A percentile compares a stretch with the other conserved stretches of the same genome.
phyloP scores from a whole-genome alignment of 2,113 vertebrate species.

The Ceuthmochares aereus region DNA sequence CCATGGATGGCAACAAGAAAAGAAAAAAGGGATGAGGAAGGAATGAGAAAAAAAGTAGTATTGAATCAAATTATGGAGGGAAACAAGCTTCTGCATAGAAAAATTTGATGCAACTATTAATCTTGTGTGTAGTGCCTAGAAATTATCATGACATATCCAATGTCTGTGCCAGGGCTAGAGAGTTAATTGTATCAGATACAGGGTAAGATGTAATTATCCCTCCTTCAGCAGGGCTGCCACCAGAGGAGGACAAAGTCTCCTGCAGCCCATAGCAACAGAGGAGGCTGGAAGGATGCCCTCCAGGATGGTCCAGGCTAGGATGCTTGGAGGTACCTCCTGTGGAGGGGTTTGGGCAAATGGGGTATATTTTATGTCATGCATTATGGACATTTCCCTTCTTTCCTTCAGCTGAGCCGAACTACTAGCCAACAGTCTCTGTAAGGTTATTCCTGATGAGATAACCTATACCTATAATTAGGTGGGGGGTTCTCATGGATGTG shows the following conservation, averaged over 20 bases:
- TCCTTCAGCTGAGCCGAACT: neutral
- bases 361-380: neutral
- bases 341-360: neutral
- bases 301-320: neutral
- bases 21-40: neutral
- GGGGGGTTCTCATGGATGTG: neutral
- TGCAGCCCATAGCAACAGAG: neutral
- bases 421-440: neutral
- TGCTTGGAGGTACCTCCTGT: rapidly evolving
- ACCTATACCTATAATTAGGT: neutral
- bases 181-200: neutral
- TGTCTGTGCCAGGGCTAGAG: neutral
- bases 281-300: neutral
- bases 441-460: neutral
- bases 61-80: neutral
- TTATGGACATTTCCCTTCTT: neutral
- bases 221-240: neutral
- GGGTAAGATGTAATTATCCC: neutral
- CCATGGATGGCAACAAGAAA: neutral
- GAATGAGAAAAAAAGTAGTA: neutral
- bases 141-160: neutral
- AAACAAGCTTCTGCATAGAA: neutral
- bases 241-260: rapidly evolving
- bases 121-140: neutral
- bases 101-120: neutral